phyloP scores from a whole-genome alignment of 2,797 vertebrate species.

The Eulemur rubriventer region DNA sequence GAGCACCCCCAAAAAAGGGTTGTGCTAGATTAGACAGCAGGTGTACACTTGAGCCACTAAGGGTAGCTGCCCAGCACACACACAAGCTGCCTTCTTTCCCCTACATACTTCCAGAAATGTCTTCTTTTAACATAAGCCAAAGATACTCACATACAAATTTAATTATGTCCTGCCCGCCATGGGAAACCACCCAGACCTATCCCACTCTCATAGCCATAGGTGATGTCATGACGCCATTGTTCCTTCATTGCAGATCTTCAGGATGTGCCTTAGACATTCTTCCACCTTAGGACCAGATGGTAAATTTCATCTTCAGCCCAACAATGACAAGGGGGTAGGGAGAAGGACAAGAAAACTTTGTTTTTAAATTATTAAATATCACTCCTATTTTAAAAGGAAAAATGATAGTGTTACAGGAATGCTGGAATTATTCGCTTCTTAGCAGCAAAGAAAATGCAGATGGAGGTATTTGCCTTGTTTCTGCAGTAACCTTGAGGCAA shows the following conservation, averaged over 20 bases:
- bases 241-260: neutral
- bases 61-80: neutral
- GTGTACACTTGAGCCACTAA: neutral
- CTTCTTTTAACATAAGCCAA: neutral
- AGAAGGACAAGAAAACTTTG: neutral
- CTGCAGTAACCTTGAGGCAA: neutral
- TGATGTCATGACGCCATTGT: neutral
- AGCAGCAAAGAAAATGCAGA: neutral
- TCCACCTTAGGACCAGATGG: neutral
- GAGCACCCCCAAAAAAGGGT: neutral
- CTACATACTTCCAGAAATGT: neutral
- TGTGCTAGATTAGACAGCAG: neutral
- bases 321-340: neutral
- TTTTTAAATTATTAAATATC: neutral
- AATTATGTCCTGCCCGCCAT: neutral
- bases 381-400: slow-evolving; percentile 8
- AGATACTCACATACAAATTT: neutral
- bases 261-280: neutral
- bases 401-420: neutral
- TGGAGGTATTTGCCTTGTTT: neutral
- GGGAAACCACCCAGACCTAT: neutral
- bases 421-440: neutral
- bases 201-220: neutral
- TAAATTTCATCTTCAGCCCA: neutral
- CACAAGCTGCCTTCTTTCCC: neutral